Evolutionary conservation across 2,797 vertebrate species (phyloP).

Genomic region (Falco columbarius): DNA sequence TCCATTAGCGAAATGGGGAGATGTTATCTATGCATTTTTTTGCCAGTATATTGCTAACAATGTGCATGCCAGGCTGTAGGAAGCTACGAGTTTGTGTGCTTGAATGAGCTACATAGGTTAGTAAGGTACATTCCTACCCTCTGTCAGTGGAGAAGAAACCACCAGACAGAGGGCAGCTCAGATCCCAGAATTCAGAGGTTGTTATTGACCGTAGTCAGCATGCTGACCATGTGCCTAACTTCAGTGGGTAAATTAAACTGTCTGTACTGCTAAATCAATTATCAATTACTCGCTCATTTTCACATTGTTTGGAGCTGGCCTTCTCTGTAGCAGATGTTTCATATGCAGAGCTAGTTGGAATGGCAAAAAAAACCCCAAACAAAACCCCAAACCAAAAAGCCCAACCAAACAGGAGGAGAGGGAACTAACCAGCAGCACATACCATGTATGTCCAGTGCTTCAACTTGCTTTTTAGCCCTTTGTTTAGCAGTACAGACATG

Average conservation of each 20-base stretch:
- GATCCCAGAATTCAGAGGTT: background rate
- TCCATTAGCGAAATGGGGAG: background rate
- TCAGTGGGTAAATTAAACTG: background rate
- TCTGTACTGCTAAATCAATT: background rate
- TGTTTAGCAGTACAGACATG: background rate
- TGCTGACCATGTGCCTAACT: background rate
- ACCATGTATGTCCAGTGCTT: background rate
- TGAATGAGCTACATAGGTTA: background rate
- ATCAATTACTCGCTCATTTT: background rate
- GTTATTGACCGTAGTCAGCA: accelerated
- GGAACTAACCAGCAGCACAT: background rate
- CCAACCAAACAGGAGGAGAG: background rate
- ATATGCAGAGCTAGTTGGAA: background rate
- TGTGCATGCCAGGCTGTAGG: background rate
- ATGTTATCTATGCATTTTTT: background rate
- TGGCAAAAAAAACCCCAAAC: background rate
- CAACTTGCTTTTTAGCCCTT: background rate
- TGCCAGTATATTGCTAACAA: background rate
- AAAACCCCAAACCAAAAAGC: too few relatives aligned
- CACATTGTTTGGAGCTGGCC: background rate
- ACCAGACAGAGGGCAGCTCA: background rate
- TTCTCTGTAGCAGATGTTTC: background rate
- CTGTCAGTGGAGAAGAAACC: background rate
- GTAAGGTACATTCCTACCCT: background rate
- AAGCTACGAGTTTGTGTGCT: background rate